Base-by-base conservation (phyloP, 2,113 vertebrate genomes). In the Pachycephala philippinensis region DNA sequence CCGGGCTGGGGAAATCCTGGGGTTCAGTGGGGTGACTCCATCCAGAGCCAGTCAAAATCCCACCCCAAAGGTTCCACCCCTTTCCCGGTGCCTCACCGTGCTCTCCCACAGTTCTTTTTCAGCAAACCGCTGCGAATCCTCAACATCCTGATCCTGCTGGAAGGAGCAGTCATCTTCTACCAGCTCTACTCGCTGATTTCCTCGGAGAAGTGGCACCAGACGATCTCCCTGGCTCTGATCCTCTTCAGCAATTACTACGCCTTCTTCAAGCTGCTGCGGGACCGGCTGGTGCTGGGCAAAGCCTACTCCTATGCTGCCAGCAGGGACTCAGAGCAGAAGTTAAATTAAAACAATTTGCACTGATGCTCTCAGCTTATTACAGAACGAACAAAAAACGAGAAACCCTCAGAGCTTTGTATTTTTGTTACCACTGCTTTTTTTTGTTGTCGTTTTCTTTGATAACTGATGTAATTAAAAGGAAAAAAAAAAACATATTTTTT, bases 221-320 rank as follows among this genome's bases (percentile, higher is more conserved):
- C 98, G 1, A 99, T 99, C 98, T 99, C 99, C 0, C 97, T 99
- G 97, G 99, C 99, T 5, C 98, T 99, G 95, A 99, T 99, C 93
- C 99, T 99, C 96, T 99, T 99, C 98, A 99, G 99, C 98, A 99
- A 99, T 98, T 99, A 99, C 96, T 99, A 99, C 16, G 99, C 99
- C 97, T 99, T 99, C 97, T 99, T 99, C 98, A 99, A 99, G 95
- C 98, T 99, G 91, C 98, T 99, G 80, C 98, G 99, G 96, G 99
- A 99, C 98, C 98, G 99, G 56, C 98, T 99, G 93, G 99, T 99
- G 74, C 89, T 99, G 84, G 99, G 99, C 75, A 99, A 99, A 95
- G 99, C 99, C 19, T 99, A 99, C 94, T 98, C 99, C 0, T 99
- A 99, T 28, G 97, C 98, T 39, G 98, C 98, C 82, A 98, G 96